phyloP scores from a whole-genome alignment of 1,140 invertebrate species.

The Mylabris phalerata region DNA sequence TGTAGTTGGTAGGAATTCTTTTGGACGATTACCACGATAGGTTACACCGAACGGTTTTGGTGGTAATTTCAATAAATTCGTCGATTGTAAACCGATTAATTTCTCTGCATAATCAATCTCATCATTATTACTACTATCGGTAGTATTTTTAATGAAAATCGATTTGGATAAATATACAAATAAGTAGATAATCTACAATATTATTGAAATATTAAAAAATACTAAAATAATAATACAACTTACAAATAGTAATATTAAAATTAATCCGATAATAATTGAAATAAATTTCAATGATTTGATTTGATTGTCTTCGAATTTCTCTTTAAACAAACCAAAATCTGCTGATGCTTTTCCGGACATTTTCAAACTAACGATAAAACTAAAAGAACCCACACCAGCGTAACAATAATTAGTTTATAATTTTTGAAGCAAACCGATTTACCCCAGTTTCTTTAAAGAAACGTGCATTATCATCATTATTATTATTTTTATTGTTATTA shows the following conservation, averaged over 20 bases:
- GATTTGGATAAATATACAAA: not conserved
- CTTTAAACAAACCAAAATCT: conserved; percentile 18
- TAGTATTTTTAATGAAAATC: conserved; percentile 1
- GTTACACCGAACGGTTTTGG: too few relatives aligned
- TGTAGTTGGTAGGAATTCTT: too few relatives aligned
- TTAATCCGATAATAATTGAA: not conserved
- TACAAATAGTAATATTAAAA: conserved; percentile 7
- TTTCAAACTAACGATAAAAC: not conserved
- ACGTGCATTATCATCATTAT: too few relatives aligned
- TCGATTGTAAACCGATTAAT: conserved; percentile 1
- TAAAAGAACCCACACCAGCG: not conserved
- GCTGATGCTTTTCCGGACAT: conserved; percentile 13
- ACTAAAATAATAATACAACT: not conserved
- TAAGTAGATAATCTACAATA: conserved; percentile 1
- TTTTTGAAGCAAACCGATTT: too few relatives aligned
- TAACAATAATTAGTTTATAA: not conserved
- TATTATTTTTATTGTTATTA: too few relatives aligned
- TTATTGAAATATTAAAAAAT: not conserved
- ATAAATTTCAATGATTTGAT: not conserved
- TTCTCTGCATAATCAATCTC: conserved; percentile 4
- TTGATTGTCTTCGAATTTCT: conserved; percentile 4
- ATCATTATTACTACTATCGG: too few relatives aligned
- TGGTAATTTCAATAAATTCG: not conserved
- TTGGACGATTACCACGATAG: too few relatives aligned
- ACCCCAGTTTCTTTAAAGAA: too few relatives aligned